Conservation (phyloP, 2,797 vertebrate species). For the Eurystomus glaucurus region DNA sequence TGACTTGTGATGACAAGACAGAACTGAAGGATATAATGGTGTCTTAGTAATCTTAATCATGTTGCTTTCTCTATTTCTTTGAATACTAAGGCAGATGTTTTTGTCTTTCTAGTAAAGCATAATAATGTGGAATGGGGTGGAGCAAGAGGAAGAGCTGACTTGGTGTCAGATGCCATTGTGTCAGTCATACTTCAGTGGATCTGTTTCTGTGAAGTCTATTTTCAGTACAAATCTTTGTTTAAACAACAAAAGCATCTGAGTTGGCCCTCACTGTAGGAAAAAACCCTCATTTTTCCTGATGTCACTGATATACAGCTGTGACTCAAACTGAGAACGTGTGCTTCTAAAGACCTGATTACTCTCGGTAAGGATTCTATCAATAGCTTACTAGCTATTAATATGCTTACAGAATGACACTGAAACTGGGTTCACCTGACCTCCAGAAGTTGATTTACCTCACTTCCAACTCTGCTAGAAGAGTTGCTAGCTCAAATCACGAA, state of each 20-base stretch:
- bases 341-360: not conserved
- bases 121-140: not conserved
- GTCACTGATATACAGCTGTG: not conserved
- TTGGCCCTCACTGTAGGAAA: not conserved
- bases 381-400: not conserved
- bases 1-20: not conserved
- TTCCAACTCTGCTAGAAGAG: not conserved
- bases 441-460: not conserved
- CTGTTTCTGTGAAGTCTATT: not conserved
- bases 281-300: not conserved
- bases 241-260: not conserved
- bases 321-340: not conserved
- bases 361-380: not conserved
- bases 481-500: not conserved
- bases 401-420: not conserved
- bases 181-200: not conserved
- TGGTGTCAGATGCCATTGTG: not conserved
- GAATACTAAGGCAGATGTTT: not conserved
- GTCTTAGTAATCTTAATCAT: not conserved
- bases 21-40: not conserved
- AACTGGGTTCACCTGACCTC: not conserved
- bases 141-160: not conserved
- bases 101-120: not conserved
- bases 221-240: constrained; percentile 21
- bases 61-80: not conserved